Conservation (phyloP, 1,140 invertebrate species). For the Nephila pilipes region DNA sequence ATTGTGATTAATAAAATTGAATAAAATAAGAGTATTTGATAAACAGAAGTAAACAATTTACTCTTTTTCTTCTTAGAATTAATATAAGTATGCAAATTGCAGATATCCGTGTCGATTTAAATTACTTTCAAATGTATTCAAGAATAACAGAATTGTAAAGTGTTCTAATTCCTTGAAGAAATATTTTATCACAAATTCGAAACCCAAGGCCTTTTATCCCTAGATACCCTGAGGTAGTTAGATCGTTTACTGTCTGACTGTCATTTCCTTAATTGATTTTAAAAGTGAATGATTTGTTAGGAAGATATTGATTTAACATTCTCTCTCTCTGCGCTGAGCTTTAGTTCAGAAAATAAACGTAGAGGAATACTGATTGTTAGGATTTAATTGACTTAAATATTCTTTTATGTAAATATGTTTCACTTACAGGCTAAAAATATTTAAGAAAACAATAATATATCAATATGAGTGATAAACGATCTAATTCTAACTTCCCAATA, state of each 20-base stretch:
- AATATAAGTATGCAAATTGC: background rate
- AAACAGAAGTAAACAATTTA: too few relatives aligned
- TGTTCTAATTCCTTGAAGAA: background rate
- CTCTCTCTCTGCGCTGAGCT: background rate
- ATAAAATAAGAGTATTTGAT: too few relatives aligned
- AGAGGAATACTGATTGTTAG: too few relatives aligned
- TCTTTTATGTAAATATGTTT: too few relatives aligned
- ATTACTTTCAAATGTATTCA: background rate
- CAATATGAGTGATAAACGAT: too few relatives aligned
- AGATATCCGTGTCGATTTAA: background rate
- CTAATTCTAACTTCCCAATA: too few relatives aligned
- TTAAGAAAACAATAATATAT: too few relatives aligned
- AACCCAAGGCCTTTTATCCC: background rate
- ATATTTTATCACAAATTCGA: background rate
- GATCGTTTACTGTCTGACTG: background rate
- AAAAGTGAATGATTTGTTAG: background rate
- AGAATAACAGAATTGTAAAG: background rate
- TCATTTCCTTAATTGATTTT: background rate
- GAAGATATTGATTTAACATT: background rate
- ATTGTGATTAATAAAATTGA: too few relatives aligned
- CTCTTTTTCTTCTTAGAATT: too few relatives aligned
- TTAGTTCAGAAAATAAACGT: too few relatives aligned
- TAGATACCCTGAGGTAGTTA: background rate
- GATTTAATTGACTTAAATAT: too few relatives aligned
- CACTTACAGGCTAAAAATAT: too few relatives aligned